Evolutionary conservation across 2,797 vertebrate species (phyloP), one percentile per base, ranked within the genome.

Genomic region (Manis pentadactyla): DNA sequence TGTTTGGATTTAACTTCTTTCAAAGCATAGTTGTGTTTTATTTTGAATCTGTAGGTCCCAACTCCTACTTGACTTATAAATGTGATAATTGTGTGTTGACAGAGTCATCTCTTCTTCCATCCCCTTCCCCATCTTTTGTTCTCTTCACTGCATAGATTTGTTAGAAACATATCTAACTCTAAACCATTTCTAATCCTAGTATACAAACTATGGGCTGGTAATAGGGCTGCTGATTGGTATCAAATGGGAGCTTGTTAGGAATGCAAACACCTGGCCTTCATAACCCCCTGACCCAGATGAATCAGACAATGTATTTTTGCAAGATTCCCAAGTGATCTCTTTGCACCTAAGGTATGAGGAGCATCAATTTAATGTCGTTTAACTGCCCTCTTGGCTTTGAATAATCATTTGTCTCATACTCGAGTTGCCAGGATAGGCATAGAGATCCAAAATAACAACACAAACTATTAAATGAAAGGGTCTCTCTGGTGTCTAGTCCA

Each of bases 1-100:
- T 59, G 37, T 79, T 71, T 51, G 37, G 46, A 78, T n/a, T 29
- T 90, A 66, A 15, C 19, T 46, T 96, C 97, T 53, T 88, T 71
- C 31, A 73, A 61, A 85, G 23, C 17, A 73, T 49, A 74, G 7
- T 29, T 39, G 34, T 87, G 15, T 75, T 39, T 66, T 81, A 3
- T 21, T 77, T 71, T 42, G 46, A 57, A 73, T 61, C 14, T 37
- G 1, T 21, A 85, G 46, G 18, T 74, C 51, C 15, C 57, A 86
- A 92, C n/a, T 86, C 21, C 51, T 78, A 31, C 4, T 68, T 81
- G 21, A 89, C 63, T 77, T 92, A 19, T 19, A 87, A 69, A 78
- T 87, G 12, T 1, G 21, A 0, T 84, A 34, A 61, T 53, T 68
- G 75, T 90, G 59, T 81, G 61, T 63, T 90, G 18, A 73, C n/a